Evolutionary conservation across 2,888 invertebrate genomes (phyloP).

Genomic region (Eristalis arbustorum): DNA sequence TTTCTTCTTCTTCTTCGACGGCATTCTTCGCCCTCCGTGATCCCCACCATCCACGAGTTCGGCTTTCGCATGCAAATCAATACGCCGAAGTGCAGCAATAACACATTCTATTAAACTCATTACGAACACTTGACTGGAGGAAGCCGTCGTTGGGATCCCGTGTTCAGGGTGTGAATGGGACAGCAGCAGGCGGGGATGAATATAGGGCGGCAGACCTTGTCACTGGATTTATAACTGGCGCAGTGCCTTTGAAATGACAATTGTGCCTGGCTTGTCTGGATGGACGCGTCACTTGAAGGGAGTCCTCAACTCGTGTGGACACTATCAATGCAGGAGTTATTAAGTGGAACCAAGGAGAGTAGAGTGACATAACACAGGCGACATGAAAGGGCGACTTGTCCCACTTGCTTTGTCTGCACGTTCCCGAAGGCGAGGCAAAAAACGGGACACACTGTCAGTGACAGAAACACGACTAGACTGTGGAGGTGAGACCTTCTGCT

Average conservation of each 20-base stretch:
- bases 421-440: slow-evolving; percentile 20
- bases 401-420: slow-evolving; percentile 53
- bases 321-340: slow-evolving; percentile 63
- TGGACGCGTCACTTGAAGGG: slow-evolving; percentile 17
- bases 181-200: background rate
- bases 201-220: slow-evolving; percentile 57
- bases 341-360: slow-evolving; percentile 48
- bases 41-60: background rate
- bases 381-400: slow-evolving; percentile 52
- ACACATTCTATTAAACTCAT: slow-evolving; percentile 80
- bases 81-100: slow-evolving; percentile 71
- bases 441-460: slow-evolving; percentile 25
- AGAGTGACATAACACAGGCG: slow-evolving; percentile 29
- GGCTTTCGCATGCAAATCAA: slow-evolving; percentile 67
- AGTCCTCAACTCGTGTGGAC: slow-evolving; percentile 45
- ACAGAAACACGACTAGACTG: slow-evolving; percentile 55
- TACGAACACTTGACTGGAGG: slow-evolving; percentile 76
- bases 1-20: slow-evolving; percentile 5
- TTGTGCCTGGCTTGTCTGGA: slow-evolving; percentile 20
- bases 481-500: background rate
- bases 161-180: slow-evolving; percentile 38
- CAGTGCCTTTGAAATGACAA: slow-evolving; percentile 48
- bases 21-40: background rate
- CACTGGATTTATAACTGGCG: slow-evolving; percentile 62
- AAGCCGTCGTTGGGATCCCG: background rate